A percentile compares a stretch with the other conserved stretches of the same genome.
Evolutionary conservation across 2,888 invertebrate genomes (phyloP).

Genomic region (Cephus pulcher): DNA sequence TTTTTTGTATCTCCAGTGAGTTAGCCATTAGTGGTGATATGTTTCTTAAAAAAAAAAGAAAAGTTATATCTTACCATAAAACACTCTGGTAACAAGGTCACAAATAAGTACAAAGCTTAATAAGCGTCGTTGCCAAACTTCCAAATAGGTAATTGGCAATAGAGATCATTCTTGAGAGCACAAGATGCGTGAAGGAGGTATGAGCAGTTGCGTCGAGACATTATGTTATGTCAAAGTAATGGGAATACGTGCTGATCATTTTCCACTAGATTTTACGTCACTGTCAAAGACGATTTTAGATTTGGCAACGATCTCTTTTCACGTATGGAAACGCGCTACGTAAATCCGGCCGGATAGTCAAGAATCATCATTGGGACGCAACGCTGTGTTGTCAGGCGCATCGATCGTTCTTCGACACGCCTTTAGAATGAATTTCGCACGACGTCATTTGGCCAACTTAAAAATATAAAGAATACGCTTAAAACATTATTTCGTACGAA

Average conservation of each 20-base stretch:
- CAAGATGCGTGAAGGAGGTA: not conserved
- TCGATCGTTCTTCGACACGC: not conserved
- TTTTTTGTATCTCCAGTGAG: not conserved
- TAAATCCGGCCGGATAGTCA: not conserved
- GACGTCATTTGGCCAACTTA: not conserved
- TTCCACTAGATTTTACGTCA: slow-evolving; percentile 57
- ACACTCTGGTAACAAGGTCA: not conserved
- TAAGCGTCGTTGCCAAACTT: not conserved
- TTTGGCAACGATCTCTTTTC: slow-evolving; percentile 47
- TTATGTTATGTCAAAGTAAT: not conserved
- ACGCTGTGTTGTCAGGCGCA: not conserved
- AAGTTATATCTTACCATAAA: not conserved
- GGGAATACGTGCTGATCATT: slow-evolving; percentile 17
- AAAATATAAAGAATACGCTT: not conserved
- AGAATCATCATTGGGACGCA: not conserved
- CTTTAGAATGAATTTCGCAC: not conserved
- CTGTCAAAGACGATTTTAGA: slow-evolving; percentile 63
- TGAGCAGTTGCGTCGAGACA: not conserved
- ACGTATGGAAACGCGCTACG: not conserved
- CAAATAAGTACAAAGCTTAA: not conserved
- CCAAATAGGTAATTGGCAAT: not conserved
- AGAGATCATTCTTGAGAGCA: not conserved
- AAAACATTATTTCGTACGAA: not conserved
- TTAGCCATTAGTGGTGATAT: not conserved
- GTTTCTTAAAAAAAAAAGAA: not conserved